phyloP scores from a whole-genome alignment of 2,888 invertebrate species.

The Capitulum mitella region DNA sequence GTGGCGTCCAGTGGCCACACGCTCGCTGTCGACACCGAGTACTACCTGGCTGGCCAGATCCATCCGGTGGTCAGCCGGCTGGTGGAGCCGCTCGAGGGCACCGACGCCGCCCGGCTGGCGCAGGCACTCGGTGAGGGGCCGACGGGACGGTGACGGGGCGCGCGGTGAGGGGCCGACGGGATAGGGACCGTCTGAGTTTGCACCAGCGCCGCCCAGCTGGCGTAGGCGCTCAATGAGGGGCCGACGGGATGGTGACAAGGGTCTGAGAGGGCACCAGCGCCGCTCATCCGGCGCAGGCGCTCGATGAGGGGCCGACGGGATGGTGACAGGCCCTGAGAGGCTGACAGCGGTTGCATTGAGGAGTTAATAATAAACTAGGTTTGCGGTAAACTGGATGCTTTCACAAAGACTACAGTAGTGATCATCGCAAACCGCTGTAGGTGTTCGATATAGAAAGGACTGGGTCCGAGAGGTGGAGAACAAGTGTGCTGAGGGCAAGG shows the following conservation, averaged over 20 bases:
- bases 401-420: no score
- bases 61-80: conserved; percentile 91
- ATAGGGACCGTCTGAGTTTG: conserved; percentile 45
- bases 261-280: conserved; percentile 82
- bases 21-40: conserved; percentile 59
- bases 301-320: conserved; percentile 54
- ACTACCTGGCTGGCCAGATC: conserved; percentile 90
- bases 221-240: conserved; percentile 69
- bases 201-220: conserved; percentile 80
- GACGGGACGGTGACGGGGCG: neutral
- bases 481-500: no score
- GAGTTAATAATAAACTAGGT: no score
- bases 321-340: neutral
- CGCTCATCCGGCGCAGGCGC: conserved; percentile 76
- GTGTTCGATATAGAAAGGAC: no score
- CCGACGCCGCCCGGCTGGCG: conserved; percentile 82
- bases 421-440: no score
- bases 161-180: neutral
- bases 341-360: no score
- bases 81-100: conserved; percentile 90
- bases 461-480: no score
- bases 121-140: conserved; percentile 64
- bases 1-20: conserved; percentile 53
- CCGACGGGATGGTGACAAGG: neutral
- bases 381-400: no score